Conservation (phyloP, 2,888 invertebrate species). For the Epicampocera succincta region DNA sequence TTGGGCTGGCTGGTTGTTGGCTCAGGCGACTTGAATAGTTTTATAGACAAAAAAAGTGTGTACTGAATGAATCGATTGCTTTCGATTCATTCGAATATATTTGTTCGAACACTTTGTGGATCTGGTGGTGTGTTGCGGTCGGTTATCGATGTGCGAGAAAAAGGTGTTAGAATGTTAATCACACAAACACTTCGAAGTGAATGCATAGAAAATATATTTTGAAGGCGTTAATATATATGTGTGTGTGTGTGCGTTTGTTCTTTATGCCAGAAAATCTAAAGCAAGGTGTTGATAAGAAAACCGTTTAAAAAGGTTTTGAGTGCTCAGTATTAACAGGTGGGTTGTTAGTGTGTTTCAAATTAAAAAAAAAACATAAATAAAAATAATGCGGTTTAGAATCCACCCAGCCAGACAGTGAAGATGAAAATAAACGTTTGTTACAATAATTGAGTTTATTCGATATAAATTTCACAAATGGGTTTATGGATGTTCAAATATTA, state of each 20-base stretch:
- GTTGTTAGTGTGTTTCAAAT: conserved; percentile 30
- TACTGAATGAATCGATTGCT: conserved; percentile 45
- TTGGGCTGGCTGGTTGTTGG: conserved; percentile 15
- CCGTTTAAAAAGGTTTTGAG: conserved; percentile 47
- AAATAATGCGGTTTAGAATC: conserved; percentile 17
- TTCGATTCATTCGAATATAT: conserved; percentile 11
- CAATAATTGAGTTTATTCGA: conserved; percentile 51
- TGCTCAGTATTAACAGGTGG: conserved; percentile 55
- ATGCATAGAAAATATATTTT: neutral
- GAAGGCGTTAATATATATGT: conserved; percentile 52
- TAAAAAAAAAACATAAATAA: neutral
- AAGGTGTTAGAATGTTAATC: conserved; percentile 67
- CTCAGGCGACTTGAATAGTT: conserved; percentile 19
- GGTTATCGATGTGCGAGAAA: conserved; percentile 39
- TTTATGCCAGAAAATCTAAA: conserved; percentile 54
- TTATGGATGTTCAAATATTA: conserved; percentile 53
- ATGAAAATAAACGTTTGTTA: conserved; percentile 12
- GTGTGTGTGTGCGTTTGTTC: conserved; percentile 2
- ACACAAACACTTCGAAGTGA: conserved; percentile 31
- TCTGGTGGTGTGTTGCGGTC: neutral
- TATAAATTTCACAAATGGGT: conserved; percentile 60
- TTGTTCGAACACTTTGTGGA: conserved; percentile 17
- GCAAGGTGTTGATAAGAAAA: conserved; percentile 66
- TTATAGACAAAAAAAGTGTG: conserved; percentile 27
- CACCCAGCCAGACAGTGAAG: neutral